Evolutionary conservation across 2,888 invertebrate genomes (phyloP).

Genomic region (Podabrus alpinus): DNA sequence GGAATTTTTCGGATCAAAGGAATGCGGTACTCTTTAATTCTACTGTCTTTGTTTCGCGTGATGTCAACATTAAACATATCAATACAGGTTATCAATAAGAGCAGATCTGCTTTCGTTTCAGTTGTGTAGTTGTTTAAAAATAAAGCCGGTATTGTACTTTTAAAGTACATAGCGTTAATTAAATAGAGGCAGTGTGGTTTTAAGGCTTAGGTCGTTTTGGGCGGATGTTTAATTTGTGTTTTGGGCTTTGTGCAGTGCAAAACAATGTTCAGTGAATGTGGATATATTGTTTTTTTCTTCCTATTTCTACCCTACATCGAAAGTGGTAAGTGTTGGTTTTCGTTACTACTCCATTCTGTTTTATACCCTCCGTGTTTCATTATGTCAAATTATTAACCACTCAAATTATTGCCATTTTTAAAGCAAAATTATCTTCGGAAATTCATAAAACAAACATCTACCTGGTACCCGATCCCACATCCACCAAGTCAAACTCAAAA

Average conservation of each 20-base stretch:
- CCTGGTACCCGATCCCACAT: neutral
- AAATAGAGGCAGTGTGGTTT: too few relatives aligned
- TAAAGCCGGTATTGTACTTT: too few relatives aligned
- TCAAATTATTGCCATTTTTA: neutral
- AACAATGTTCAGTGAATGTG: slow-evolving; percentile 68
- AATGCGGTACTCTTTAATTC: too few relatives aligned
- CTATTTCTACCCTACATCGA: slow-evolving; percentile 72
- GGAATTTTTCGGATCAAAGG: too few relatives aligned
- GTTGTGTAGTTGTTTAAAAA: too few relatives aligned
- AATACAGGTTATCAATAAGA: too few relatives aligned
- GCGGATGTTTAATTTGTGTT: slow-evolving; percentile 39
- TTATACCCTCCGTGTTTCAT: slow-evolving; percentile 19
- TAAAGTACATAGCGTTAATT: too few relatives aligned
- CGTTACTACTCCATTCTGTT: neutral
- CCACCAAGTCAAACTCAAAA: neutral
- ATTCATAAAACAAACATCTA: neutral
- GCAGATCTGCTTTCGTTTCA: too few relatives aligned
- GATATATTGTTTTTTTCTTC: slow-evolving; percentile 70
- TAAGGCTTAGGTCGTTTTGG: slow-evolving; percentile 53
- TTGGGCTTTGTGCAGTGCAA: slow-evolving; percentile 45
- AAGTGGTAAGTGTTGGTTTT: slow-evolving; percentile 67
- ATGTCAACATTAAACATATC: too few relatives aligned
- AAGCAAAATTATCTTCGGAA: neutral
- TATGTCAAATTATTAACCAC: neutral
- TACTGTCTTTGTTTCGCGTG: too few relatives aligned